These are phyloP conservation scores for Zosterops japonicus DNA, from an alignment of 2,113 vertebrate genomes.

Conservation along the genomic window DNA sequence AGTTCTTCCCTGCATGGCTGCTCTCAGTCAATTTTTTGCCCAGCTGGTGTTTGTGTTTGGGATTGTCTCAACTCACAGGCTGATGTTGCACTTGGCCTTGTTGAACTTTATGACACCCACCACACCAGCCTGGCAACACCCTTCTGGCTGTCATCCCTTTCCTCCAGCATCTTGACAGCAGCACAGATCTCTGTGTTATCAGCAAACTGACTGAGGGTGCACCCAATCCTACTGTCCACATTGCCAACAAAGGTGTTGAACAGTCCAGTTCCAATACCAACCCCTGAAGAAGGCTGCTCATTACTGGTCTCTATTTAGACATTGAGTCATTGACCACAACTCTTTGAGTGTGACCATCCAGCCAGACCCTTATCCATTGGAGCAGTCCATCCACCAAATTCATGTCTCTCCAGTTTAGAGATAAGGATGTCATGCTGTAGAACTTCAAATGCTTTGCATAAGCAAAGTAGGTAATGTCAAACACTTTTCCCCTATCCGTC, in stretches of 20 bases:
- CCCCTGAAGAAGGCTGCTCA: neutral
- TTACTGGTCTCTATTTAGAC: neutral
- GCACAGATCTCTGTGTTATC: neutral
- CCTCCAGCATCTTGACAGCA: neutral
- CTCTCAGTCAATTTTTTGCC: neutral
- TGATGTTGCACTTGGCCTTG: neutral
- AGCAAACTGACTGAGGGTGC: neutral
- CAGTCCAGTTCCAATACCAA: neutral
- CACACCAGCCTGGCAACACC: neutral
- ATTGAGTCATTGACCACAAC: neutral
- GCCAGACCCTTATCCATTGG: neutral
- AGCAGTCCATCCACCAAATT: neutral
- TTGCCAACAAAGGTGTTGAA: neutral
- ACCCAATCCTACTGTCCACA: neutral
- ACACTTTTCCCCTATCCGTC: neutral
- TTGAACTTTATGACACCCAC: neutral
- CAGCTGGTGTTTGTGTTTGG: neutral
- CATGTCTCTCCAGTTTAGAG: neutral
- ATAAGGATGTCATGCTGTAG: neutral
- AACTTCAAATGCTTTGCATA: neutral
- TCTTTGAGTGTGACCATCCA: neutral
- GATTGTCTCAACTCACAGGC: neutral
- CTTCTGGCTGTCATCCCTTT: neutral
- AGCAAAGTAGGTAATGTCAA: neutral
- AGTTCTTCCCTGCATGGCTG: neutral